Conservation (phyloP, 2,888 invertebrate species). For the Sisyra nigra region DNA sequence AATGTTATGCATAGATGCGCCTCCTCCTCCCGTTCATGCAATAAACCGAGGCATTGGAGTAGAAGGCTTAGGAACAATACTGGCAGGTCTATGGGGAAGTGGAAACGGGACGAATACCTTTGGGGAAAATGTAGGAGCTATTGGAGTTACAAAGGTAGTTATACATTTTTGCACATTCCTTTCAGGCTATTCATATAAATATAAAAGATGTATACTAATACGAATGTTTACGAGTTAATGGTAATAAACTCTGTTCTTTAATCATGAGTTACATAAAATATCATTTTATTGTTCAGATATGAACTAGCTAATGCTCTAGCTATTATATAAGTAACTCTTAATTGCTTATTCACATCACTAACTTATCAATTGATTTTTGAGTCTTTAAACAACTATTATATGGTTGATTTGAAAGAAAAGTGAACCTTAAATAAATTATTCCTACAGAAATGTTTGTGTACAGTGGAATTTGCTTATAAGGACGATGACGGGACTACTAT, state of each 20-base stretch:
- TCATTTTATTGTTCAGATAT: too few relatives aligned
- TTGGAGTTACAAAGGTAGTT: conserved; percentile 70
- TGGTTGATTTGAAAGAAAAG: too few relatives aligned
- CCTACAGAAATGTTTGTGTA: too few relatives aligned
- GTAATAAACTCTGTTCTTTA: neutral
- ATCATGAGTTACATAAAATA: conserved; percentile 4
- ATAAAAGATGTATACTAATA: neutral
- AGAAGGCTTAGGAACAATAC: conserved; percentile 69
- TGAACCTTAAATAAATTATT: too few relatives aligned
- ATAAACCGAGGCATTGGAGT: conserved; percentile 75
- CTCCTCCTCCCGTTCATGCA: conserved; percentile 71
- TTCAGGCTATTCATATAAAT: neutral
- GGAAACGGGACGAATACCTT: conserved; percentile 83
- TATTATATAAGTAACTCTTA: too few relatives aligned
- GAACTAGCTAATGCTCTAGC: too few relatives aligned
- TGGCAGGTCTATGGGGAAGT: conserved; percentile 74
- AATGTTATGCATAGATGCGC: conserved; percentile 37
- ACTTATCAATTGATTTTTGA: too few relatives aligned
- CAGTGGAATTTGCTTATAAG: too few relatives aligned
- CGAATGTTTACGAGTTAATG: neutral
- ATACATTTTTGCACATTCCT: neutral
- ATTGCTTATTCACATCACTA: too few relatives aligned
- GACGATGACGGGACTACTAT: too few relatives aligned
- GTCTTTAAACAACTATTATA: too few relatives aligned
- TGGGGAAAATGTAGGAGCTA: conserved; percentile 80